These are phyloP conservation scores for Bellardia bayeri DNA, from an alignment of 2,888 invertebrate genomes.

Conservation along the genomic window DNA sequence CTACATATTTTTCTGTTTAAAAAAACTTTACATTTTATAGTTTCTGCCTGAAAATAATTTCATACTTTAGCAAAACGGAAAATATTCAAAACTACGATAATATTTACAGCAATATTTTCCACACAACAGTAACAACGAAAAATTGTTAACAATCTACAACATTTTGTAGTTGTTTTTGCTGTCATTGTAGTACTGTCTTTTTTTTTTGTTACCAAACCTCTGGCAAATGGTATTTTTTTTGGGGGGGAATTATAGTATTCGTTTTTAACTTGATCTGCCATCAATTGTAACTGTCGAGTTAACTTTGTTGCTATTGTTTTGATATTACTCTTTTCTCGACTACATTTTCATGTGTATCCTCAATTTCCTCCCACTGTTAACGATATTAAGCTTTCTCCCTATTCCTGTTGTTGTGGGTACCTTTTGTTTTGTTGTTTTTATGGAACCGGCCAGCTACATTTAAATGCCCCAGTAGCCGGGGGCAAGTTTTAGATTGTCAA, in stretches of 20 bases:
- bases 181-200: conserved; percentile 4
- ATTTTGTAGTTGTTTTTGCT: conserved; percentile 46
- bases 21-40: too few species aligned
- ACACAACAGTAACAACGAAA: not conserved
- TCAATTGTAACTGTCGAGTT: conserved; percentile 39
- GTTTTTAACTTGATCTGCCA: conserved; percentile 44
- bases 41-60: not conserved
- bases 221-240: conserved; percentile 2
- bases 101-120: conserved; percentile 5
- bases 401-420: not conserved
- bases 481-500: conserved; percentile 69
- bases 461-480: conserved; percentile 40
- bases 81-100: not conserved
- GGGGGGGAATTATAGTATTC: conserved; percentile 31
- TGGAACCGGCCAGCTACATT: conserved; percentile 23
- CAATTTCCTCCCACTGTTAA: conserved; percentile 16
- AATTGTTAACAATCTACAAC: conserved; percentile 48
- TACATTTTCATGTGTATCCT: conserved; percentile 27
- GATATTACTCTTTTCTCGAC: not conserved
- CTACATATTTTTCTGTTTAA: too few species aligned
- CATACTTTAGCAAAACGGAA: conserved; percentile 15
- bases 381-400: not conserved
- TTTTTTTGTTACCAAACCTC: not conserved
- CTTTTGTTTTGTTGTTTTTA: not conserved
- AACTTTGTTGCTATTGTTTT: conserved; percentile 23